A percentile compares a stretch with the other conserved stretches of the same genome.
Conservation (phyloP, 2,888 invertebrate genomes). For the Chrysolina haemoptera region DNA sequence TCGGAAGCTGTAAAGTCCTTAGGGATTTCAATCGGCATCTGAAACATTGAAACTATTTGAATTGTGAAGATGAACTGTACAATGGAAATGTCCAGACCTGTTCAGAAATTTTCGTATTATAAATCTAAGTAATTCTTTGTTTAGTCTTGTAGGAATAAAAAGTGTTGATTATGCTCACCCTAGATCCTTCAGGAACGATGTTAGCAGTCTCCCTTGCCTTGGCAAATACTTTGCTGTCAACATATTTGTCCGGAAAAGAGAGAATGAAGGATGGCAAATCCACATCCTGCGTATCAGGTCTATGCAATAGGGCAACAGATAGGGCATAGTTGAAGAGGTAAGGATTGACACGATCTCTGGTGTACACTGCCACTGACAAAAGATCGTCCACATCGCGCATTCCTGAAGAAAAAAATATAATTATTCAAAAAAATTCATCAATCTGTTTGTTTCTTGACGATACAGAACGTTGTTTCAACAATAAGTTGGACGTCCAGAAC, state of each 20-base stretch:
- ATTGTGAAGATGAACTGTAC: background rate
- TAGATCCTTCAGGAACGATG: slow-evolving; percentile 75
- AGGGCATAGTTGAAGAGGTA: slow-evolving; percentile 86
- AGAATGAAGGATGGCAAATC: slow-evolving; percentile 82
- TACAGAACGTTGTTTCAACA: too few relatives aligned
- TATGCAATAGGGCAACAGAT: slow-evolving; percentile 83
- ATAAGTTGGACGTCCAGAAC: too few relatives aligned
- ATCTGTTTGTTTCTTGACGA: too few relatives aligned
- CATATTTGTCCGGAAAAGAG: slow-evolving; percentile 86
- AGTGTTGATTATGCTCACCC: slow-evolving; percentile 68
- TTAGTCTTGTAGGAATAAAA: background rate
- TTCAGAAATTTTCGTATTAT: too few relatives aligned
- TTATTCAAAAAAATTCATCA: background rate
- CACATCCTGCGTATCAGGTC: slow-evolving; percentile 79
- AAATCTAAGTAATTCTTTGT: background rate
- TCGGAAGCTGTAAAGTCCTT: slow-evolving; percentile 83
- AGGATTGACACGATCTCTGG: slow-evolving; percentile 83
- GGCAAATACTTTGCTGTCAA: slow-evolving; percentile 82
- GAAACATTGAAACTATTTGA: slow-evolving; percentile 49
- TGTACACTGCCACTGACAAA: slow-evolving; percentile 78
- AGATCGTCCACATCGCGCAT: slow-evolving; percentile 78
- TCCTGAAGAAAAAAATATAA: slow-evolving; percentile 31
- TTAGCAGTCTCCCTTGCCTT: slow-evolving; percentile 80
- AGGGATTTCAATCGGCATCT: slow-evolving; percentile 81
- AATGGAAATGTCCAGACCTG: too few relatives aligned